Evolutionary conservation across 2,113 vertebrate genomes (phyloP), one percentile per base, ranked within the genome.

Genomic region (Syngnathoides biaculeatus): DNA sequence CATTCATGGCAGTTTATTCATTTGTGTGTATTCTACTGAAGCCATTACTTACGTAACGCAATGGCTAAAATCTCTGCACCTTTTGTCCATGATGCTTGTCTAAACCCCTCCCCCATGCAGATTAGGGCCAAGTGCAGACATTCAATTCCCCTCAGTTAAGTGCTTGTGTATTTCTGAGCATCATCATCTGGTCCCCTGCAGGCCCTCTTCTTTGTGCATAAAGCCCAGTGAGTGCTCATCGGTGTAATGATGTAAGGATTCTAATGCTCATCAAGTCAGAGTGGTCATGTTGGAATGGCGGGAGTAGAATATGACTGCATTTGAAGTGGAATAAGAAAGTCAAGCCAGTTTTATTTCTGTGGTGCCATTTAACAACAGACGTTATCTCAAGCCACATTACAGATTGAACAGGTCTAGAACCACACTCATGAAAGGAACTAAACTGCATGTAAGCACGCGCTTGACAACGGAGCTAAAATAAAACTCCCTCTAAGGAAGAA

Each of bases 61-160:
- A 1, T 43, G 19, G 0, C 64, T 53, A 67, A 72, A 47, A 62
- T 69, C 48, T 12, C 27, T 74, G 82, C 63, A 77, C 74, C 74
- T 68, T 81, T 81, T 79, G 74, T 81, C 52, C 78, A 13, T 8
- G 12, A 38, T n/a, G 40, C 58, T 26, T 59, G 10, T 20, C 65
- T 38, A 17, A 39, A 4, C 61, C 45, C 45, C 47, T 1, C 63
- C 20, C 45, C 63, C 45, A 20, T 30, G 56, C 75, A 73, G 64
- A 73, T 75, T 39, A 77, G 55, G 30, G 56, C 56, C 48, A 52
- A 67, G 64, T 20, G 47, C 52, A 64, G 61, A 75, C 72, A 56
- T 71, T 4, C 55, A 76, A 65, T 45, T 42, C 59, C 63, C 43
- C 53, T 35, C 63, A 17, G 40, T 62, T 62, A 62, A 68, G 68